These are phyloP conservation scores for Hydrophis major DNA, from an alignment of 2,797 vertebrate genomes.

Conservation along the genomic window DNA sequence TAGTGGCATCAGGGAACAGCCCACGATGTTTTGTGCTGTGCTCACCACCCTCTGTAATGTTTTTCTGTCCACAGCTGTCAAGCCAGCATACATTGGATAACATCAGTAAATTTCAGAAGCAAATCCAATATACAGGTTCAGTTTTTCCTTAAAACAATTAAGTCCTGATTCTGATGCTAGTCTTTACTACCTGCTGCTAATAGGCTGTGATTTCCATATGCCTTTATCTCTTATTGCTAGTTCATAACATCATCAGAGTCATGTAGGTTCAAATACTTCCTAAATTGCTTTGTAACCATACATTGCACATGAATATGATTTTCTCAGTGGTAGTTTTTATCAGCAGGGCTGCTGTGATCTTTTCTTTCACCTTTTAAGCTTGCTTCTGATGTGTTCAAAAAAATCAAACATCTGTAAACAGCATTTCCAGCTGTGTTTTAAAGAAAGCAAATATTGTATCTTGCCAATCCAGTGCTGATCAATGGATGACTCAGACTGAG, in stretches of 20 bases:
- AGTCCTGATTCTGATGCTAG: neutral
- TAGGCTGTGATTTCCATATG: neutral
- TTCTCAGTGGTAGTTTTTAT: conserved; percentile 21
- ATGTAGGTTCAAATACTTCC: neutral
- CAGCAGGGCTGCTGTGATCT: neutral
- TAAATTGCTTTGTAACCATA: conserved; percentile 11
- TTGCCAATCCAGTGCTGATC: conserved; percentile 27
- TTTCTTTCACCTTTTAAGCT: conserved; percentile 9
- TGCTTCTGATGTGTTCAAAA: conserved; percentile 18
- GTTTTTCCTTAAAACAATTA: neutral
- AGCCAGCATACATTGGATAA: neutral
- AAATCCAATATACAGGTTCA: neutral
- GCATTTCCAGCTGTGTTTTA: conserved; percentile 48
- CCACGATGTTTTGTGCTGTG: too few species aligned
- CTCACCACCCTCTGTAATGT: too few species aligned
- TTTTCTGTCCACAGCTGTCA: too few species aligned
- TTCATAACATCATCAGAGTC: neutral
- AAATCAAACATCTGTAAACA: conserved; percentile 42
- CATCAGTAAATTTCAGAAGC: neutral
- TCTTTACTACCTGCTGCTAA: neutral
- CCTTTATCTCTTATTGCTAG: neutral
- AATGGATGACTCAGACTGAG: conserved; percentile 55
- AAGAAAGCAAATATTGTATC: conserved; percentile 36
- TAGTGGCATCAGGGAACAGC: too few species aligned
- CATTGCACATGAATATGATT: neutral